Conservation (phyloP, 2,113 vertebrate species). For the Ranitomeya variabilis region DNA sequence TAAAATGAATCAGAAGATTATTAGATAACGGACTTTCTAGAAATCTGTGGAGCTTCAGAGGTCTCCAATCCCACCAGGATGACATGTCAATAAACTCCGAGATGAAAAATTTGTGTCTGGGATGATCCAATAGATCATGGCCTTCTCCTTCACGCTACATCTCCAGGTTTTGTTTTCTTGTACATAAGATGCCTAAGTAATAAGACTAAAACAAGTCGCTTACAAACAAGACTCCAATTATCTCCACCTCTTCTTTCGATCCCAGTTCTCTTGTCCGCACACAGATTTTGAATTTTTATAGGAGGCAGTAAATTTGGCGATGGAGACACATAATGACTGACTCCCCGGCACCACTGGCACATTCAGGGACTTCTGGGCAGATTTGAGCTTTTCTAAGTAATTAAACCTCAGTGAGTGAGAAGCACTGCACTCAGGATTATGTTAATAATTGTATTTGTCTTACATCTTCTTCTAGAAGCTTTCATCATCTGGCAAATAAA, state of each 20-base stretch:
- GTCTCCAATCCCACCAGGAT: too few relatives aligned
- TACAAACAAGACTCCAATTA: constrained; percentile 30
- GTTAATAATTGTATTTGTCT: constrained; percentile 18
- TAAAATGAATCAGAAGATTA: too few relatives aligned
- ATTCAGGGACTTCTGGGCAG: background rate
- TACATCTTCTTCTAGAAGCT: background rate
- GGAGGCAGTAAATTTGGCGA: constrained; percentile 41
- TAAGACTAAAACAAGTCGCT: background rate
- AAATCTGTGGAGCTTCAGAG: too few relatives aligned
- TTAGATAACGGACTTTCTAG: too few relatives aligned
- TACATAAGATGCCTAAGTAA: background rate
- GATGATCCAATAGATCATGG: too few relatives aligned
- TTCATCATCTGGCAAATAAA: background rate
- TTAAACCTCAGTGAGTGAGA: constrained; percentile 10
- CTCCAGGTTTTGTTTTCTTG: too few relatives aligned
- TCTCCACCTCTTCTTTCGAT: background rate
- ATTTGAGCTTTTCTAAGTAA: constrained; percentile 10
- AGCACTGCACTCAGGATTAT: background rate
- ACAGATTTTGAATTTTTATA: constrained; percentile 37
- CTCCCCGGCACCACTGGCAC: background rate
- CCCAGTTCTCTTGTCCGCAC: constrained; percentile 1
- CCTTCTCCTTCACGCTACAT: too few relatives aligned
- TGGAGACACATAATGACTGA: background rate
- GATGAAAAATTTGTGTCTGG: too few relatives aligned
- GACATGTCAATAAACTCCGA: too few relatives aligned